Conservation (phyloP, 1,140 invertebrate species). For the Choristoneura fumiferana region DNA sequence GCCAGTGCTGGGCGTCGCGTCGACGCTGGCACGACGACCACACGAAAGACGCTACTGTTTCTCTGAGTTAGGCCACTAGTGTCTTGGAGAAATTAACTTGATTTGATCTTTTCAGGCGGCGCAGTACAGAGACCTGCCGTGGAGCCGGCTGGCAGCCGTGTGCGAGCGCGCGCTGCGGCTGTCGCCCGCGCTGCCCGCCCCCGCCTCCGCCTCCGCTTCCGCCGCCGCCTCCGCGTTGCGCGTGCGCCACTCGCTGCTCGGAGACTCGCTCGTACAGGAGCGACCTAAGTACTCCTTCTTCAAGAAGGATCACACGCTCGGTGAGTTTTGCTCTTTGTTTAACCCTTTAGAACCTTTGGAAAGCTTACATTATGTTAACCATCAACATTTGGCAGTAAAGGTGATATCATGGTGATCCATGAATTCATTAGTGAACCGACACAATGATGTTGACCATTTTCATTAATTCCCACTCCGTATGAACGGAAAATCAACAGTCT, state of each 20-base stretch:
- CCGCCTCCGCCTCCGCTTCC: constrained; percentile 6
- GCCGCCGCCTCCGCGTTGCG: constrained; percentile 20
- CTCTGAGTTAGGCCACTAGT: too few species aligned
- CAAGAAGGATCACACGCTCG: constrained; percentile 51
- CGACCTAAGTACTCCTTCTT: constrained; percentile 43
- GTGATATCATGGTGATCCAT: too few species aligned
- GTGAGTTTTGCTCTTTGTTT: constrained; percentile 32
- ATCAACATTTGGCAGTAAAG: too few species aligned
- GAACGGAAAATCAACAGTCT: too few species aligned
- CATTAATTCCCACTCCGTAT: too few species aligned
- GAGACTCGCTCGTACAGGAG: constrained; percentile 52
- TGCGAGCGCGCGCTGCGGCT: constrained; percentile 52
- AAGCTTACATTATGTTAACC: too few species aligned
- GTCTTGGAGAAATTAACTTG: constrained; percentile 1
- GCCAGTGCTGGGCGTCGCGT: too few species aligned
- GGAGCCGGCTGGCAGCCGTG: constrained; percentile 46
- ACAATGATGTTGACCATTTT: too few species aligned
- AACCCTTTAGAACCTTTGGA: too few species aligned
- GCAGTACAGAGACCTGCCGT: constrained; percentile 54
- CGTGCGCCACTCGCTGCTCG: constrained; percentile 53
- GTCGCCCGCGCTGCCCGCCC: constrained; percentile 34
- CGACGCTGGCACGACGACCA: too few species aligned
- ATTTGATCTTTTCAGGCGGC: constrained; percentile 38
- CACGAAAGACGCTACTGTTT: too few species aligned
- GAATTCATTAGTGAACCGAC: too few species aligned